Conservation (phyloP, 1,140 invertebrate genomes). For the Lithobius niger region DNA sequence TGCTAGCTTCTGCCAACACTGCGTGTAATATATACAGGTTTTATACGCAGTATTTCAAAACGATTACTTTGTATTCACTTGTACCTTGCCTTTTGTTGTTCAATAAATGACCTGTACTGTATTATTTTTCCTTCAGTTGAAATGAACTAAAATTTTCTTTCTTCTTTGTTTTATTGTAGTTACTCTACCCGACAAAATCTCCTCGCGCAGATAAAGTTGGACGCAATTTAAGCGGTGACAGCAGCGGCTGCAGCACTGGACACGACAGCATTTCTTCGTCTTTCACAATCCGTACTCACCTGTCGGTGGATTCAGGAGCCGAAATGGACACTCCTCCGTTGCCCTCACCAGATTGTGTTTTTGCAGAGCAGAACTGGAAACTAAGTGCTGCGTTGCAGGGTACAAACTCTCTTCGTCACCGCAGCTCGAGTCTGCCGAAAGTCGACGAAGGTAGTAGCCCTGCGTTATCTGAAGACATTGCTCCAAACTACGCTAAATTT, state of each 20-base stretch:
- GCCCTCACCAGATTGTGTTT: neutral
- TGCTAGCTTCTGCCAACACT: too few relatives aligned
- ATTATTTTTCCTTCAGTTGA: too few relatives aligned
- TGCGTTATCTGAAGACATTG: neutral
- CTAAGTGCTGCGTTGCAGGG: neutral
- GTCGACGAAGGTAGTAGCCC: neutral
- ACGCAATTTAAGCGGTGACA: constrained; percentile 37
- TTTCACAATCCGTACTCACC: constrained; percentile 33
- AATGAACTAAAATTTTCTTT: neutral
- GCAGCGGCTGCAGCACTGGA: constrained; percentile 26
- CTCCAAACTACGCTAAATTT: neutral
- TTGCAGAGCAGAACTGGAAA: neutral
- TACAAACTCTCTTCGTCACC: neutral
- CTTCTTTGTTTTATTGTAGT: neutral
- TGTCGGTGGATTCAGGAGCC: constrained; percentile 37
- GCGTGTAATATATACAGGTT: too few relatives aligned
- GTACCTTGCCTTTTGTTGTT: too few relatives aligned
- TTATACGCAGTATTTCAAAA: too few relatives aligned
- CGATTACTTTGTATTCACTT: too few relatives aligned
- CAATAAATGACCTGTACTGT: too few relatives aligned
- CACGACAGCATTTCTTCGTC: constrained; percentile 42
- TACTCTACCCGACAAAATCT: neutral
- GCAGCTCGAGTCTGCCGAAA: neutral
- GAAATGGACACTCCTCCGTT: constrained; percentile 28
- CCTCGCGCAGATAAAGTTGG: constrained; percentile 28